Conservation (phyloP, 2,797 vertebrate species). For the Sparus aurata region DNA sequence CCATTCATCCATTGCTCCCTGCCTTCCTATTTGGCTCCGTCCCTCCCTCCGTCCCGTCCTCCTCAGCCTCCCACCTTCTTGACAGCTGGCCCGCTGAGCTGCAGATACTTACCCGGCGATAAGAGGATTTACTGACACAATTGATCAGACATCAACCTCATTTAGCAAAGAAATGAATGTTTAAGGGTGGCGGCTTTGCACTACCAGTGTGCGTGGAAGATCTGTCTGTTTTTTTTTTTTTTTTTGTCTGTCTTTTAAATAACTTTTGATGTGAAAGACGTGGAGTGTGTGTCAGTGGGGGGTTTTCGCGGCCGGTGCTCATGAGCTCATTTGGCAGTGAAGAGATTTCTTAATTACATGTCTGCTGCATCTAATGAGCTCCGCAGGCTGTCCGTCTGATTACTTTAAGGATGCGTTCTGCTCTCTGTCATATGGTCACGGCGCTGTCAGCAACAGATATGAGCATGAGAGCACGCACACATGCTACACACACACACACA, state of each 20-base stretch:
- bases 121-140: slow-evolving; percentile 87
- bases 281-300: slow-evolving; percentile 16
- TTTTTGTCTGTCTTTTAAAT: no score
- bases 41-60: slow-evolving; percentile 46
- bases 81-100: slow-evolving; percentile 85
- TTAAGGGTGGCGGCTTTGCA: slow-evolving; percentile 49
- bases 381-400: slow-evolving; percentile 68
- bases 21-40: slow-evolving; percentile 46
- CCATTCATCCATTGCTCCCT: slow-evolving; percentile 13
- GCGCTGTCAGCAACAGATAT: slow-evolving; percentile 34
- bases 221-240: neutral
- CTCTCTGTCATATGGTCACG: slow-evolving; percentile 59
- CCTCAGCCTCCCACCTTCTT: slow-evolving; percentile 78
- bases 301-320: slow-evolving; percentile 14
- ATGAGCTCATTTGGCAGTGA: slow-evolving; percentile 50
- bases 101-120: slow-evolving; percentile 82
- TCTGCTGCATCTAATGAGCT: slow-evolving; percentile 71
- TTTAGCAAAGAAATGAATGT: slow-evolving; percentile 81
- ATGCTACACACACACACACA: neutral
- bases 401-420: slow-evolving; percentile 63
- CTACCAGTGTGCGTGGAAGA: slow-evolving; percentile 7
- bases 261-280: slow-evolving; percentile 3
- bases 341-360: slow-evolving; percentile 77
- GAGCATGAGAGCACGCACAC: neutral
- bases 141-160: slow-evolving; percentile 86